These are phyloP conservation scores for Tragelaphus oryx DNA, from an alignment of 2,797 vertebrate genomes.

Conservation along the genomic window DNA sequence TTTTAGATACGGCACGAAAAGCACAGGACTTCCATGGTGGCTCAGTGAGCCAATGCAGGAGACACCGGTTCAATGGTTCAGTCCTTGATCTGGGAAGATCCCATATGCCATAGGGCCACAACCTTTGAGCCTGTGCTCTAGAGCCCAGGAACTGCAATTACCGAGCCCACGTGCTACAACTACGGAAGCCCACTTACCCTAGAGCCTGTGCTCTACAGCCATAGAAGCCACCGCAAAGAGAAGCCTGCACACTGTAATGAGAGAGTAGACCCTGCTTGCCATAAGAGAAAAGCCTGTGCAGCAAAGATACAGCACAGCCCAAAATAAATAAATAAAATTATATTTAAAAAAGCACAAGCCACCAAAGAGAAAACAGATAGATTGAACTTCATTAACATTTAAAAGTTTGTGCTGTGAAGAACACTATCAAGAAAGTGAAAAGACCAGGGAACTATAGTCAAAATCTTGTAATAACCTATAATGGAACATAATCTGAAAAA, in stretches of 20 bases:
- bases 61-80: not conserved
- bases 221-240: not conserved
- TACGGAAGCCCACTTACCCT: not conserved
- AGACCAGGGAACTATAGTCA: not conserved
- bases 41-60: not conserved
- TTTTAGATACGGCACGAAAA: not conserved
- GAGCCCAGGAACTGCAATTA: not conserved
- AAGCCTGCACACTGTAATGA: fast-evolving
- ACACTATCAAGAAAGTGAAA: not conserved
- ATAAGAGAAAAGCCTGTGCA: not conserved
- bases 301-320: not conserved
- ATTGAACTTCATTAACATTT: not conserved
- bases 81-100: not conserved
- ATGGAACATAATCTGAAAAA: not conserved
- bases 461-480: not conserved
- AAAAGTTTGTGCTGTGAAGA: not conserved
- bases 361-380: not conserved
- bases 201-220: not conserved
- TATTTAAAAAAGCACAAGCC: not conserved
- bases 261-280: not conserved
- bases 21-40: not conserved
- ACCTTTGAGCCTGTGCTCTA: not conserved
- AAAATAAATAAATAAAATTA: not conserved
- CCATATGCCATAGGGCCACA: not conserved
- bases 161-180: not conserved